phyloP scores from a whole-genome alignment of 2,113 vertebrate species.

The Heliornis fulica region DNA sequence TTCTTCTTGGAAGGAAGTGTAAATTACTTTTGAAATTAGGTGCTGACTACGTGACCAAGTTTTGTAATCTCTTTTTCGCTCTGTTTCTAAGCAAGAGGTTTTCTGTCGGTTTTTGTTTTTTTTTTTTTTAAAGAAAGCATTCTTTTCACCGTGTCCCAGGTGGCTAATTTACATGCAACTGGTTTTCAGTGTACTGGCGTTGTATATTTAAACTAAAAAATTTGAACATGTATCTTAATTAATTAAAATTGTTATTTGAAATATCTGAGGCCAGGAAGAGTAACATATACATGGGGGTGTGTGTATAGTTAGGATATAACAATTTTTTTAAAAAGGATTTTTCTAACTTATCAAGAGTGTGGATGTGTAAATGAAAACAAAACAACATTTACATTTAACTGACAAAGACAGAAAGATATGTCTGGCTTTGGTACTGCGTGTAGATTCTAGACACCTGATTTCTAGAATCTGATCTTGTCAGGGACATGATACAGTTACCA shows the following conservation, averaged over 20 bases:
- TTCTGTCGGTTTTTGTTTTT: neutral
- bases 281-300: neutral
- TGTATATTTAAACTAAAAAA: neutral
- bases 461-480: neutral
- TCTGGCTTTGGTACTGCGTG: neutral
- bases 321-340: accelerated
- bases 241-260: neutral
- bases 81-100: too few relatives aligned
- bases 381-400: neutral
- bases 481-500: neutral
- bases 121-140: neutral
- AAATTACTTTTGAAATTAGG: neutral
- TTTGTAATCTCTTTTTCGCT: neutral
- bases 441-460: neutral
- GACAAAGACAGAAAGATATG: neutral
- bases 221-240: neutral
- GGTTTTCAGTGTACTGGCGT: neutral
- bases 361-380: neutral
- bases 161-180: neutral
- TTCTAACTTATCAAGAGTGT: neutral
- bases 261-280: neutral
- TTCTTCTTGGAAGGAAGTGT: neutral
- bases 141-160: neutral
- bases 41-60: neutral
- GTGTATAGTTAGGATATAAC: neutral